Base-by-base conservation (phyloP, 2,888 invertebrate genomes). In the Mechanitis mazaeus region DNA sequence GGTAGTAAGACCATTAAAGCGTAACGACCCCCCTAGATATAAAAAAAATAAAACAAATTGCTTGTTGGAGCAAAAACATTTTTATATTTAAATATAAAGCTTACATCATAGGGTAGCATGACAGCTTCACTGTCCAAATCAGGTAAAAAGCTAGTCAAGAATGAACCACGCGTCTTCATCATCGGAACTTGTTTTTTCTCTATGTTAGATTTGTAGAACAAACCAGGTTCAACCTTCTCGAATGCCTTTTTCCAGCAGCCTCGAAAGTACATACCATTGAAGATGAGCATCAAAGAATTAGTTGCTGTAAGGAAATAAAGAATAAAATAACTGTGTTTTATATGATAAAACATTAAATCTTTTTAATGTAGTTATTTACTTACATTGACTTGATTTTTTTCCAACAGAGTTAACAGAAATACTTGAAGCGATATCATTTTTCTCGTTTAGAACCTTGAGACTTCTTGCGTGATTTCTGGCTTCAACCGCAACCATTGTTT, bases 241-340 rank as follows among this genome's bases (percentile, higher is more conserved):
- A 96, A 96, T 0, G 93, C 87, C 35, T 91, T 89, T 65, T 92
- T 91, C 96, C 96, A 96, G 11, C 91, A 91, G n/a, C 95, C 95
- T 68, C 94, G 94, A 88, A 95, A 95, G 78, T 94, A 95, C 72
- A 96, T 87, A 0, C 94, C 94, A 72, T 95, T 95, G 70, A 95
- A 94, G 56, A 96, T 86, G 45, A 96, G 81, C 85, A 95, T 91
- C 70, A 92, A 85, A 0, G 94, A 93, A 50, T 92, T 91, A 0
- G 90, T 77, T 55, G 82, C 84, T 87, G 72, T 11, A 83, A 69
- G 56, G 33, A 58, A 45, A 54, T 58, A 33, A 33, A 47, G 6
- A 12, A 38, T 53, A n/a, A 7, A 33, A 2, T 35, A 54, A 35
- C 3, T 60, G 38, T n/a, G 45, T 45, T 3, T 42, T 38, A 38